Conservation (phyloP, 2,797 vertebrate species). For the Sciurus carolinensis region DNA sequence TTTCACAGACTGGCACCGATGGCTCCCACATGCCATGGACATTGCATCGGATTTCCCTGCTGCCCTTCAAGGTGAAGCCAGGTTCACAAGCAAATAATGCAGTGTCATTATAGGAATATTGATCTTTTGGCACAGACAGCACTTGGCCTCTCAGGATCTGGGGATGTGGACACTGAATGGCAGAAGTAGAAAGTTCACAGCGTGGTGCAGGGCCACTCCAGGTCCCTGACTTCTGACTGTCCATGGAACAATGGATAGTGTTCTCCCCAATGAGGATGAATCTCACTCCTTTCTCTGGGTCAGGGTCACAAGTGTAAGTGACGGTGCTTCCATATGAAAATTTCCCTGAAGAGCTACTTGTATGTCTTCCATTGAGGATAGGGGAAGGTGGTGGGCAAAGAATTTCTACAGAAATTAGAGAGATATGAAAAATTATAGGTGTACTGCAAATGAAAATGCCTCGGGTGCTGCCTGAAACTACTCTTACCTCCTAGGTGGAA, state of each 20-base stretch:
- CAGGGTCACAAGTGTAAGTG: conserved; percentile 80
- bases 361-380: conserved; percentile 78
- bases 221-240: conserved; percentile 67
- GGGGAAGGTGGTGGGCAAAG: conserved; percentile 71
- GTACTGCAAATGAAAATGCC: background rate
- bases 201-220: conserved; percentile 84
- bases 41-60: conserved; percentile 57
- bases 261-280: conserved; percentile 79
- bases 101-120: conserved; percentile 79
- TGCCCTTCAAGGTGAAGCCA: conserved; percentile 81
- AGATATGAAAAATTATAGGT: conserved; percentile 8
- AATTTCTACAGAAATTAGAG: conserved; percentile 75
- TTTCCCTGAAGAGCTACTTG: conserved; percentile 61
- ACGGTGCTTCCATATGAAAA: conserved; percentile 80
- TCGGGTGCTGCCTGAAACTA: background rate
- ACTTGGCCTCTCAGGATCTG: conserved; percentile 55
- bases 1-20: conserved; percentile 70
- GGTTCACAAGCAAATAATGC: conserved; percentile 65
- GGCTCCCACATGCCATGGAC: conserved; percentile 75
- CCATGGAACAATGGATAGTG: conserved; percentile 84
- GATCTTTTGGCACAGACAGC: conserved; percentile 20
- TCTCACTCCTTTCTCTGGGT: conserved; percentile 77
- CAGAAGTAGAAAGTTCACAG: conserved; percentile 76
- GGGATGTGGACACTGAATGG: conserved; percentile 54
- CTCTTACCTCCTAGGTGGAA: background rate